These are phyloP conservation scores for Dasypolia templi DNA, from an alignment of 2,888 invertebrate species.

Conservation along the genomic window DNA sequence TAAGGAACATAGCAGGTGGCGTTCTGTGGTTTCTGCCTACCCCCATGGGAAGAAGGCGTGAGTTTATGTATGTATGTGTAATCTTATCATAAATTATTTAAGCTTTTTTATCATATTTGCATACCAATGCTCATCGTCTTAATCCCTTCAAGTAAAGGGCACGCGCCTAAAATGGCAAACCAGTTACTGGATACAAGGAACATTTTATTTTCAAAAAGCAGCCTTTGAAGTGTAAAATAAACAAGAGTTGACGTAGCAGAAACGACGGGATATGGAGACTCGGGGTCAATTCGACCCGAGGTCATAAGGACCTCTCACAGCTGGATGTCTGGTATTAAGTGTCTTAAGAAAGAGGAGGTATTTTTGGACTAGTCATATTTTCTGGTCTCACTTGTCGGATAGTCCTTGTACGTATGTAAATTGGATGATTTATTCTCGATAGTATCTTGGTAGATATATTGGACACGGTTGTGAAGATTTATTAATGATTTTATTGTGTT, in stretches of 20 bases:
- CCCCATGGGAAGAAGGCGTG: no score
- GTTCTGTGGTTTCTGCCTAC: no score
- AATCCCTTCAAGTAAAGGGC: constrained; percentile 15
- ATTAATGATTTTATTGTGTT: constrained; percentile 2
- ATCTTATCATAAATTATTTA: background rate
- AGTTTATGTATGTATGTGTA: no score
- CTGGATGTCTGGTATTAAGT: constrained; percentile 56
- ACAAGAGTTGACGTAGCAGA: constrained; percentile 39
- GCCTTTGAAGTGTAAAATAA: constrained; percentile 44
- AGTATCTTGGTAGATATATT: constrained; percentile 4
- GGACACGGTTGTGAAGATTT: constrained; percentile 6
- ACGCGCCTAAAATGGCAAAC: constrained; percentile 40
- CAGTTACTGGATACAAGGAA: constrained; percentile 20
- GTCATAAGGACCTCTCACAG: constrained; percentile 57
- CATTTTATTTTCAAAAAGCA: constrained; percentile 29
- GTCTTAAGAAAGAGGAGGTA: constrained; percentile 38
- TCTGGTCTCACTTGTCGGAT: constrained; percentile 11
- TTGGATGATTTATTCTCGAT: constrained; percentile 24
- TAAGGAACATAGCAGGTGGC: no score
- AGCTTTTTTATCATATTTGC: constrained; percentile 26
- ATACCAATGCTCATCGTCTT: constrained; percentile 14
- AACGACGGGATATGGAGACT: constrained; percentile 28
- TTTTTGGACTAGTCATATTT: constrained; percentile 25
- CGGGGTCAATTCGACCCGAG: constrained; percentile 54
- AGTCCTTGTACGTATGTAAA: constrained; percentile 36